These are phyloP conservation scores for Autographa pulchrina DNA, from an alignment of 2,888 invertebrate genomes.

Conservation along the genomic window DNA sequence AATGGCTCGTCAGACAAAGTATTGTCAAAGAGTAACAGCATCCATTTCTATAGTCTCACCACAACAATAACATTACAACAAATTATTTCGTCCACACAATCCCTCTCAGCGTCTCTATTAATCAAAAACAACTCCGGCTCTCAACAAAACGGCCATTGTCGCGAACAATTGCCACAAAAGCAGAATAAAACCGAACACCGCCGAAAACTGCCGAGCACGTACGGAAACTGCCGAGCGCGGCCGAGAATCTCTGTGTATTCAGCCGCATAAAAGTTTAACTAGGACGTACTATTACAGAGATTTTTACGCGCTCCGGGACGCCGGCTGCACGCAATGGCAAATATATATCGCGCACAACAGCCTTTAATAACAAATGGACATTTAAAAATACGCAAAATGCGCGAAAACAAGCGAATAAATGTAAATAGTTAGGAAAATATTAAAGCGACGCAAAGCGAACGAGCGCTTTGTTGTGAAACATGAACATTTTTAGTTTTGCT, in stretches of 20 bases:
- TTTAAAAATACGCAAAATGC: slow-evolving; percentile 57
- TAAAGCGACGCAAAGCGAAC: slow-evolving; percentile 39
- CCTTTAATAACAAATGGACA: slow-evolving; percentile 59
- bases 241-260: slow-evolving; percentile 45
- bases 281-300: slow-evolving; percentile 38
- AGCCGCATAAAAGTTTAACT: slow-evolving; percentile 57
- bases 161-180: slow-evolving; percentile 46
- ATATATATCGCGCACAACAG: slow-evolving; percentile 39
- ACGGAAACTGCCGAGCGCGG: slow-evolving; percentile 11
- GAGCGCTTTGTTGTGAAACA: slow-evolving; percentile 43
- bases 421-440: slow-evolving; percentile 54
- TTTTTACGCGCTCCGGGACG: slow-evolving; percentile 43
- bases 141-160: slow-evolving; percentile 54
- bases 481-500: slow-evolving; percentile 44
- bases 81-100: slow-evolving; percentile 51
- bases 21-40: slow-evolving; percentile 9
- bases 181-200: slow-evolving; percentile 38
- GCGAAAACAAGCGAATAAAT: slow-evolving; percentile 54
- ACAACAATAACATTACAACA: slow-evolving; percentile 45
- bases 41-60: slow-evolving; percentile 25
- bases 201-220: slow-evolving; percentile 30
- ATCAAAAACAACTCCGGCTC: slow-evolving; percentile 47
- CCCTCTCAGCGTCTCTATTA: slow-evolving; percentile 53
- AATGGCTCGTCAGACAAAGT: slow-evolving; percentile 15
- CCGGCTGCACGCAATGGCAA: slow-evolving; percentile 58